Conservation (phyloP, 2,797 vertebrate genomes). For the Onychomys arenicola region DNA sequence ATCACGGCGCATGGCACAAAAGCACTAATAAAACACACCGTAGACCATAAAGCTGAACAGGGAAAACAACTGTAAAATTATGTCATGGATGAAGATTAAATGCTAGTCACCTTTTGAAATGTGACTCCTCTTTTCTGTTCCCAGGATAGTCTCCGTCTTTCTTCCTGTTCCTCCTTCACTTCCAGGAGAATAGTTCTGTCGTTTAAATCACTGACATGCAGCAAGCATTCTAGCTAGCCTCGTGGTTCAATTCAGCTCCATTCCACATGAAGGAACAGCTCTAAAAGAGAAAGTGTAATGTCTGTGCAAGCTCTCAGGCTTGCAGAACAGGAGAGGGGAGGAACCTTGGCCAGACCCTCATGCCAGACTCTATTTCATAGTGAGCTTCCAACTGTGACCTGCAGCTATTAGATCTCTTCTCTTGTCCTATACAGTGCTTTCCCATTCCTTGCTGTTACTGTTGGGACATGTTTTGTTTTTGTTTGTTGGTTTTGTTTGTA, state of each 20-base stretch:
- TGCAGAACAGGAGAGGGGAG: neutral
- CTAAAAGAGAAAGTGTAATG: neutral
- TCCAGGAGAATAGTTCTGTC: neutral
- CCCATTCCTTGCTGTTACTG: neutral
- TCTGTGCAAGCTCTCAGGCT: neutral
- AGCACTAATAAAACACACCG: neutral
- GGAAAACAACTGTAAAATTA: neutral
- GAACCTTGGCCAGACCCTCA: neutral
- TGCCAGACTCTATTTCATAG: neutral
- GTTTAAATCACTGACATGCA: neutral
- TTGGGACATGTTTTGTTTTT: neutral
- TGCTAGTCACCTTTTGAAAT: neutral
- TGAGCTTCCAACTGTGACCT: neutral
- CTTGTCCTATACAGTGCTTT: neutral
- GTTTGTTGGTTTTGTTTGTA: conserved; percentile 26
- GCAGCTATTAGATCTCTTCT: neutral
- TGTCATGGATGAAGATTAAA: neutral
- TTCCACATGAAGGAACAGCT: neutral
- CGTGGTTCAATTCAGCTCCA: neutral
- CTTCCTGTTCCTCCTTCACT: neutral
- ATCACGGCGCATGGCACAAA: neutral
- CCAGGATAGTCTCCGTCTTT: neutral
- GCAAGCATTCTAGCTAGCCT: neutral
- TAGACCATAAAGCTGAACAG: neutral
- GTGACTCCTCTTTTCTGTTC: neutral